Base-by-base conservation (phyloP, 35 echinoderm and acorn worm genomes). In the Heliocidaris tuberculata region DNA sequence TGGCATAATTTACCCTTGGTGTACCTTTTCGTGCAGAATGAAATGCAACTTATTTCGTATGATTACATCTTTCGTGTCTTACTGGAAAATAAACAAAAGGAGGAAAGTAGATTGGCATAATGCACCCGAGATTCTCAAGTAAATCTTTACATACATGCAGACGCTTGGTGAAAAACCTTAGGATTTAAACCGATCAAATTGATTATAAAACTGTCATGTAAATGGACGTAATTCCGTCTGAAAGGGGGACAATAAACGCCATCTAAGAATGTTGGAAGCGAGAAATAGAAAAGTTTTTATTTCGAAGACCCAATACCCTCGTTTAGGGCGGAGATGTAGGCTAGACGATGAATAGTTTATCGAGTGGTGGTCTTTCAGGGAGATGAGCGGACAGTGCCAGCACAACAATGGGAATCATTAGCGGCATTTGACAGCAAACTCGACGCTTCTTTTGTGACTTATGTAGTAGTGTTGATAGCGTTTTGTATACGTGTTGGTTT, bases 271-370 rank as follows among this genome's bases (percentile, higher is more conserved):
- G 21, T 7, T 27, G 65, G 27, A 19, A 78, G 19, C 27, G 21
- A n/a, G 21, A 78, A 27, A 0, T 19, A 78, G 4, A 78, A 70
- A 78, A 8, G 6, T 71, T 78, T 78, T 78, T 78, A 78, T 78
- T 78, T 78, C 65, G 65, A 78, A 78, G 65, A 78, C 65, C 65
- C 65, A 78, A n/a, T 78, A 78, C 65, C 65, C 65, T 78, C 65
- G 65, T 78, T 78, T 78, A 21, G 65, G 65, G 65, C 27, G 65
- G 65, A 78, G 65, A 78, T 78, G 65, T 78, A 78, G 65, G 65
- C 65, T 24, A 7, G 27, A 78, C 27, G 21, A 29, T 78, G 65
- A 78, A 78, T 78, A 19, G 65, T 78, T 70, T 78, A n/a, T 78
- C 27, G 65, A 78, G 65, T 78, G 27, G 65, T 78, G 27, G 65